Base-by-base conservation (phyloP, 2,797 vertebrate species). In the Loriculus beryllinus region DNA sequence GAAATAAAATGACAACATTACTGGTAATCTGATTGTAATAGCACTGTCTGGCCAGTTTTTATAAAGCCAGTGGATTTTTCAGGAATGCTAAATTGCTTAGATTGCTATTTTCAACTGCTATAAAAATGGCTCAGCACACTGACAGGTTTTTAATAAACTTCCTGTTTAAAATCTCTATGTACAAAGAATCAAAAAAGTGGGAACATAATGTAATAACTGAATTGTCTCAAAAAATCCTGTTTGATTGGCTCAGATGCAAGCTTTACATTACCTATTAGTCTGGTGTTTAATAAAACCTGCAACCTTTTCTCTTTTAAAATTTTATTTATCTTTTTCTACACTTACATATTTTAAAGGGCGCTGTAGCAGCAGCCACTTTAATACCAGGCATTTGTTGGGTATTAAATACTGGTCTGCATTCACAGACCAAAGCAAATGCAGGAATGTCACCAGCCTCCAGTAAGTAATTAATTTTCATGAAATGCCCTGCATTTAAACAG, bases 391-490 rank as follows among this genome's bases (percentile, higher is more conserved):
- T 54, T 76, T 77, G 45, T 28, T 29, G 56, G 33, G 28, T 79
- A 84, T 82, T 67, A 90, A 79, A 79, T 39, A 84, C 39, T 79
- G 59, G 59, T 63, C 93, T 59, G 69, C 48, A 60, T 70, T 90
- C 57, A 82, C 31, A 86, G 77, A 90, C 67, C 67, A 75, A 90
- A 93, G 82, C 37, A 88, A 87, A 88, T 35, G 54, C 65, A 91
- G 48, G 22, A 78, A 93, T 45, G 74, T 52, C 74, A 83, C 33
- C 11, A 5, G 71, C 72, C 67, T 79, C 67, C 70, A 91, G 65
- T 47, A 74, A 93, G 88, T 75, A 92, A 96, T 90, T 94, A 77
- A 95, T 91, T 96, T 86, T 90, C 87, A 95, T 56, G 67, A 93
- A 93, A 90, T 77, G 70, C 60, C 63, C 60, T 47, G 43, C 70